Base-by-base conservation (phyloP, 2,113 vertebrate species). In the Lamprologus tigripictilis region DNA sequence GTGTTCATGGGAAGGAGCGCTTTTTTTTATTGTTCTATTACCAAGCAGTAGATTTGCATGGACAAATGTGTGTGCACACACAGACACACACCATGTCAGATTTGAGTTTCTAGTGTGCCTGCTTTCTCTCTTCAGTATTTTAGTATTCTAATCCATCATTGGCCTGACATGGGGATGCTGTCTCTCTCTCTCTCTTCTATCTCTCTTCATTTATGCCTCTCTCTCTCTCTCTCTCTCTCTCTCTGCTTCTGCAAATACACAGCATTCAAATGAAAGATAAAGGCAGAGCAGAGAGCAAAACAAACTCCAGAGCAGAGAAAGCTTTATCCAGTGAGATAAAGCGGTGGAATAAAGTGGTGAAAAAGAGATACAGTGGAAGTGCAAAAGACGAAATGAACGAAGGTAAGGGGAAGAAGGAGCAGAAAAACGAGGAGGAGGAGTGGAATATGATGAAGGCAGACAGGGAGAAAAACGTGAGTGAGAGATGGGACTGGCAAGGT, bases 111-210 rank as follows among this genome's bases (percentile, higher is more conserved):
- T 80, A 83, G 86, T 89, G 89, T 89, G 88, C 90, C 90, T 92
- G 88, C 85, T 93, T 90, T 92, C 93, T 79, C 87, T 93, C 87
- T 86, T 81, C 23, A 88, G 89, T 92, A 93, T 94, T 94, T 94
- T 89, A 90, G 93, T 93, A 94, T 94, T 93, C 90, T 94, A 94
- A 96, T 96, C 93, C 90, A 94, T 95, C 92, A 93, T 88, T 93
- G 93, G 92, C 89, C 93, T 94, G 95, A 95, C 92, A 92, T 80
- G 47, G 84, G 88, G 90, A 93, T 88, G 92, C 91, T 95, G 28
- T 89, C 82, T 89, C 84, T 93, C 89, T 87, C 79, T 86, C 80
- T 9, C n/a, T 76, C 31, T 85, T 86, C 84, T 85, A 51, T 23
- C 66, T 88, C 7, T 78, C 28, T 84, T 71, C 40, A 28, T 76